Base-by-base conservation (phyloP, 2,797 vertebrate species). In the Silurus lanzhouensis region DNA sequence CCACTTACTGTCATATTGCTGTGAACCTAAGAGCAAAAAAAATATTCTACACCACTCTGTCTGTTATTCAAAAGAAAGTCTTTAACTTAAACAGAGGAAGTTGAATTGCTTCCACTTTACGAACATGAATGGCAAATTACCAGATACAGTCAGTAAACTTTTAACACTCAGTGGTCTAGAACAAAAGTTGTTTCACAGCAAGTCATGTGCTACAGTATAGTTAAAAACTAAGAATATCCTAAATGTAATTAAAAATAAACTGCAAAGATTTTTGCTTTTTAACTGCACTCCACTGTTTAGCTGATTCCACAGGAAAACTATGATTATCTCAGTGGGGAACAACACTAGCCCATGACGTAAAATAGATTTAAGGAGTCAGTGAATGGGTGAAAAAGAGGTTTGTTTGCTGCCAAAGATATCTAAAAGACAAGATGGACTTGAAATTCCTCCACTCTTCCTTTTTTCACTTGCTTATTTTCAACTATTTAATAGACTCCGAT, bases 321-420 rank as follows among this genome's bases (percentile, higher is more conserved):
- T 13, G 57, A 79, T 63, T 46, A 79, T 15, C 58, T 78, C 19
- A 61, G 44, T 48, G 22, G 12, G 31, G 6, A 79, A 79, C 76
- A 15, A 22, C 5, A 22, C 12, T 78, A 22, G 6, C 76, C 61
- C 58, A 46, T 63, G 76, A 79, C 31, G 31, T 63, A 63, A 78
- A 60, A 78, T 44, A 78, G 57, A 61, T 63, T 38, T 44, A 19
- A 75, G 44, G 57, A 83, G 46, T 83, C 55, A 86, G 31, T 14
- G 63, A 78, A 52, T 82, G 25, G 46, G 81, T 86, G 72, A 78
- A 52, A 72, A 57, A 78, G 55, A 60, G 27, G 17, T 67, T 82
- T 27, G 1, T n/a, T 76, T 27, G 13, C 55, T 85, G 80, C 84
- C 71, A 82, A 83, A 63, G 55, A 68, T 58, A 78, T 70, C 20